Evolutionary conservation across 2,113 vertebrate species (phyloP).

Genomic region (Pterocles gutturalis): DNA sequence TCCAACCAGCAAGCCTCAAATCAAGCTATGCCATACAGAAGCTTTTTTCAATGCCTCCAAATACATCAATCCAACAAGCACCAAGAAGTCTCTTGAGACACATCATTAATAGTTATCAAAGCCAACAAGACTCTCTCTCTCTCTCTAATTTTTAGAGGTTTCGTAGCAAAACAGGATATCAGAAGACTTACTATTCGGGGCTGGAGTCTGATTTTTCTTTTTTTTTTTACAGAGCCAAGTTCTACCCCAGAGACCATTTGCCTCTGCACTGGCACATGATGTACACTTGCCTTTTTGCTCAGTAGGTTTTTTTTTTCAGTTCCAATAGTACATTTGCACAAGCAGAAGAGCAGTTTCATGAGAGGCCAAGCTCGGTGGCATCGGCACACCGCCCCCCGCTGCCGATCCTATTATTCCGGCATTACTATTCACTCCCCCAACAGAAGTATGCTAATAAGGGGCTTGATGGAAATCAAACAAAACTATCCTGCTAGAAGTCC

Average conservation of each 20-base stretch:
- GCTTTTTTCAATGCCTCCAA: not conserved
- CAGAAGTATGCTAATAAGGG: not conserved
- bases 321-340: not conserved
- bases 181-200: not conserved
- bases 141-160: not conserved
- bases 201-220: not conserved
- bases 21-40: not conserved
- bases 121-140: not conserved
- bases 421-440: not conserved
- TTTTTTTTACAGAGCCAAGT: not conserved
- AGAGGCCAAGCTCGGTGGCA: not conserved
- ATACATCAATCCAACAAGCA: not conserved
- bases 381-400: not conserved
- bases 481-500: not conserved
- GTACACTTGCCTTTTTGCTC: not conserved
- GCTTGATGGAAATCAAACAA: slow-evolving; percentile 26
- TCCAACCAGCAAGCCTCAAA: not conserved
- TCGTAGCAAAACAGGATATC: not conserved
- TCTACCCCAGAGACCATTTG: not conserved
- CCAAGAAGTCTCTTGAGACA: not conserved
- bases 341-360: not conserved
- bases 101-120: not conserved
- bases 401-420: not conserved
- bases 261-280: not conserved
- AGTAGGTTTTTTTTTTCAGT: not conserved